Percentiles rank a stretch among this genome's conserved stretches.
phyloP scores from a whole-genome alignment of 2,888 invertebrate genomes.

The Macrosoma leucophasiata region DNA sequence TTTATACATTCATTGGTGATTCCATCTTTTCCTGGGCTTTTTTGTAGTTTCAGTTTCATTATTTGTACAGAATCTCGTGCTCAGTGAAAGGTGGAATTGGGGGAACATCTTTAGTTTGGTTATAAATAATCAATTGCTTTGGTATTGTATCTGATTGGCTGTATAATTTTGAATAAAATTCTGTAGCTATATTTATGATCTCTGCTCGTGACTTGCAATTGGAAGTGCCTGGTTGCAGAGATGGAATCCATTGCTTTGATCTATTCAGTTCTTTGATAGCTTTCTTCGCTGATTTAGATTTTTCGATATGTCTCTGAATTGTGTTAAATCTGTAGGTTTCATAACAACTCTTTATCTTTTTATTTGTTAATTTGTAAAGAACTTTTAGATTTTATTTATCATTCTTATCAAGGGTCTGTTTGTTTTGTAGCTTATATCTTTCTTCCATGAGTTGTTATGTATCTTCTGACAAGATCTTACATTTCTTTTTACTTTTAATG shows the following conservation, averaged over 20 bases:
- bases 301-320: constrained; percentile 15
- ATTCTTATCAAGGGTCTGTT: constrained; percentile 10
- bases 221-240: constrained; percentile 6
- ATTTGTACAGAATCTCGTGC: constrained; percentile 18
- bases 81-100: constrained; percentile 14
- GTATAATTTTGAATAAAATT: constrained; percentile 18
- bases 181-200: constrained; percentile 19
- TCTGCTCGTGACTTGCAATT: constrained; percentile 13
- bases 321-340: constrained; percentile 15
- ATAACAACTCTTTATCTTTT: constrained; percentile 20
- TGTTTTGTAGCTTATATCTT: constrained; percentile 21
- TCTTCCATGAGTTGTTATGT: no score
- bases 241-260: constrained; percentile 16
- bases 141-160: constrained; percentile 9
- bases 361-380: constrained; percentile 20
- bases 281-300: constrained; percentile 18
- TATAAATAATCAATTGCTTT: constrained; percentile 8
- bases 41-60: constrained; percentile 19
- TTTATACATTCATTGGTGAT: constrained; percentile 25
- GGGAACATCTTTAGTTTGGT: constrained; percentile 4
- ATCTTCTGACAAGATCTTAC: constrained; percentile 15
- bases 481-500: constrained; percentile 11
- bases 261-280: constrained; percentile 15
- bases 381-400: constrained; percentile 19
- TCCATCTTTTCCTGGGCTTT: constrained; percentile 22